Evolutionary conservation across 1,140 invertebrate species (phyloP).

Genomic region (Cyphomyrmex costatus): DNA sequence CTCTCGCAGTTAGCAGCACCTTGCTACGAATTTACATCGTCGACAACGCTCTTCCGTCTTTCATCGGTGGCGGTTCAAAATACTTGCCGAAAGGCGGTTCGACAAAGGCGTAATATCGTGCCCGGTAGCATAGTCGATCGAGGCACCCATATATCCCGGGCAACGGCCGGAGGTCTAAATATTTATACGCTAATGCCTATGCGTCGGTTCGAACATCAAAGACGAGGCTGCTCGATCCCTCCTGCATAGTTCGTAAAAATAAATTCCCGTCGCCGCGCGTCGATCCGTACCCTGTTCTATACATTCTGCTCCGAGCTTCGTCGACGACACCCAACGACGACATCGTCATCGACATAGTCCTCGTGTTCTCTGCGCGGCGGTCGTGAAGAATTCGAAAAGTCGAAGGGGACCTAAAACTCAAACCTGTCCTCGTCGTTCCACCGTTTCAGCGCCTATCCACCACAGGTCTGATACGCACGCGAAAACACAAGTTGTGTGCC

Average conservation of each 20-base stretch:
- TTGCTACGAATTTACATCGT: slow-evolving; percentile 52
- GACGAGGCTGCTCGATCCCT: slow-evolving; percentile 74
- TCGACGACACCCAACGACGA: slow-evolving; percentile 48
- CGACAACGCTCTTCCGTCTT: slow-evolving; percentile 53
- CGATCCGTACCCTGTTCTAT: slow-evolving; percentile 42
- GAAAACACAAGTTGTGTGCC: slow-evolving; percentile 82
- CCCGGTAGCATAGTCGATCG: slow-evolving; percentile 73
- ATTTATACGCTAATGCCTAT: slow-evolving; percentile 84
- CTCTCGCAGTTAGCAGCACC: slow-evolving; percentile 1
- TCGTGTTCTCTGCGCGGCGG: slow-evolving; percentile 21
- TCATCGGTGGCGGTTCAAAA: slow-evolving; percentile 59
- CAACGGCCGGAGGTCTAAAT: slow-evolving; percentile 82
- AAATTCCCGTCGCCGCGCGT: slow-evolving; percentile 78
- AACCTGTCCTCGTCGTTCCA: slow-evolving; percentile 38
- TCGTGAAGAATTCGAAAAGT: slow-evolving; percentile 67
- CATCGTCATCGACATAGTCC: slow-evolving; percentile 25
- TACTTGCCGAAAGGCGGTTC: slow-evolving; percentile 69
- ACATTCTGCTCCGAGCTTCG: slow-evolving; percentile 41
- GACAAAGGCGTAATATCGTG: slow-evolving; percentile 76
- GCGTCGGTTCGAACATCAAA: slow-evolving; percentile 84
- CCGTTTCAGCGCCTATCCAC: slow-evolving; percentile 49
- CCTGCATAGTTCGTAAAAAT: slow-evolving; percentile 83
- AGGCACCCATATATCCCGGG: slow-evolving; percentile 76
- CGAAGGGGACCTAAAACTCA: slow-evolving; percentile 53
- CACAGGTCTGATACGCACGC: slow-evolving; percentile 75